phyloP scores from a whole-genome alignment of 2,113 vertebrate species.

The Danio rerio region DNA sequence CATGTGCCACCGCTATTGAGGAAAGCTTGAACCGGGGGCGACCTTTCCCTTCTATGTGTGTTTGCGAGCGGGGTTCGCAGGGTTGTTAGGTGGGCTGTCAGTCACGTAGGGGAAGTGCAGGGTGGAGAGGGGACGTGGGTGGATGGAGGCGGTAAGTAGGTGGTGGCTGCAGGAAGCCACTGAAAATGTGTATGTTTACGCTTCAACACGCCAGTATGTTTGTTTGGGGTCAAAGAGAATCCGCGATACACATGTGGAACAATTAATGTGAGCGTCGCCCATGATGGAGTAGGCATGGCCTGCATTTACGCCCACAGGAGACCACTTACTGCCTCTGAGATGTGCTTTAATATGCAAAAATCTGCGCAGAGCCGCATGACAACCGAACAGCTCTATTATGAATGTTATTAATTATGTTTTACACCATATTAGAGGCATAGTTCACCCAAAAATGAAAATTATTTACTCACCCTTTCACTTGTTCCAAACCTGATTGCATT shows the following conservation, averaged over 20 bases:
- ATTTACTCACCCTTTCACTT: no score
- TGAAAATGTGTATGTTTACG: constrained; percentile 32
- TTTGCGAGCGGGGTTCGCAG: constrained; percentile 40
- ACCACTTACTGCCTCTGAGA: constrained; percentile 8
- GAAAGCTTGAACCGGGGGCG: constrained; percentile 43
- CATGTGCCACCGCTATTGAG: constrained; percentile 43
- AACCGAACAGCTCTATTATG: background rate
- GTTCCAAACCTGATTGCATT: no score
- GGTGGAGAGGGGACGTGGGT: constrained; percentile 53
- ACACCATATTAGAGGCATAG: background rate
- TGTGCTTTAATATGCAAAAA: background rate
- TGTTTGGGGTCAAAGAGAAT: constrained; percentile 41
- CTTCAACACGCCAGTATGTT: constrained; percentile 49
- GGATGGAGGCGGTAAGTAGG: constrained; percentile 47
- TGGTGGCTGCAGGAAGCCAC: constrained; percentile 49
- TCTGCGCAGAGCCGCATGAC: background rate
- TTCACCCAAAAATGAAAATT: no score
- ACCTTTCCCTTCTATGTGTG: constrained; percentile 48
- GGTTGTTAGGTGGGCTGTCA: constrained; percentile 51
- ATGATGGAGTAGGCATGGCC: constrained; percentile 11
- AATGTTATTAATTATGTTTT: constrained; percentile 1
- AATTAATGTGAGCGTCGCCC: constrained; percentile 29
- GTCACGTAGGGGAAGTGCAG: constrained; percentile 44
- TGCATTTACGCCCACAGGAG: background rate
- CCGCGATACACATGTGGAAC: constrained; percentile 19